Percentiles rank a stretch among this genome's conserved stretches.
Conservation (phyloP, 92 coral and sea anemone genomes). For the Diadumene lineata region DNA sequence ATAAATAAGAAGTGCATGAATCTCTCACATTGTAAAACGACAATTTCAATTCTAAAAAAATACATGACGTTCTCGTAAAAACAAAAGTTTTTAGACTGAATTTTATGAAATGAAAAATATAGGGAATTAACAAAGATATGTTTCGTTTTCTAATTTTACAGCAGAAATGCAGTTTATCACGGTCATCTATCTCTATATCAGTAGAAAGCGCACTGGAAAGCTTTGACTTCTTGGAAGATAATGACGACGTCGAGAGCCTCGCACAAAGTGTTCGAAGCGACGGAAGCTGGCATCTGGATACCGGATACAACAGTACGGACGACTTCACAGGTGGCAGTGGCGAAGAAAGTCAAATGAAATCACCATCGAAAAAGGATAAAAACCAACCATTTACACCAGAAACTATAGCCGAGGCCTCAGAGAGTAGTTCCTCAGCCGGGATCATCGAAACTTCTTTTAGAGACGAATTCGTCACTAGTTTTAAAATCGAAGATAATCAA, state of each 20-base stretch:
- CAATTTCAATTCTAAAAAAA: too few species aligned
- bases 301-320: constrained; percentile 94
- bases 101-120: too few species aligned
- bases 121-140: too few species aligned
- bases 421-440: constrained; percentile 31
- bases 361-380: constrained; percentile 25
- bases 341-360: constrained; percentile 44
- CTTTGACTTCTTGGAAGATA: constrained; percentile 89
- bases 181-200: constrained; percentile 80
- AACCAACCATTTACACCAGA: constrained; percentile 22
- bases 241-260: constrained; percentile 79
- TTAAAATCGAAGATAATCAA: constrained; percentile 12
- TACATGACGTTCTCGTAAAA: too few species aligned
- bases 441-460: constrained; percentile 30
- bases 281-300: constrained; percentile 84
- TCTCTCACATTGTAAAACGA: too few species aligned
- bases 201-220: constrained; percentile 98
- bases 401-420: constrained; percentile 40
- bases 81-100: too few species aligned
- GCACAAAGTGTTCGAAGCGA: constrained; percentile 74
- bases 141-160: not conserved
- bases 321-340: constrained; percentile 55
- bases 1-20: too few species aligned
- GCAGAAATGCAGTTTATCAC: constrained; percentile 78
- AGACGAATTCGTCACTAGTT: constrained; percentile 20